phyloP scores from a whole-genome alignment of 2,888 invertebrate genomes.

The Apantesis nais region DNA sequence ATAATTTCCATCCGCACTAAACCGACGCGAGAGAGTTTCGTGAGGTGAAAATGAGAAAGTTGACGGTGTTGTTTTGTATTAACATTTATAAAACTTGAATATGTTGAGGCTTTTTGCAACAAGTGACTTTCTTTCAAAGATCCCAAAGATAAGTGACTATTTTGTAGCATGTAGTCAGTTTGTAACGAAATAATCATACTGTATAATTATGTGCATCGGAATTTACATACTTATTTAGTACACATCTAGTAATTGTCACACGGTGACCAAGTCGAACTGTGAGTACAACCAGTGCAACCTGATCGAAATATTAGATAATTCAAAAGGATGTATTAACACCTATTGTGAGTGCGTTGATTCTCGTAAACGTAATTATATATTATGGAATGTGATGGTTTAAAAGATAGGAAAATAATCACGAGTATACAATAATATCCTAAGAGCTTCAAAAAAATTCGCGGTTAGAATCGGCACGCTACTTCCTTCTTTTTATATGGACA shows the following conservation, averaged over 20 bases:
- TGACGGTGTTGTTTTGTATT: conserved; percentile 58
- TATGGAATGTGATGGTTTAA: background rate
- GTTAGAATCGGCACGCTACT: conserved; percentile 70
- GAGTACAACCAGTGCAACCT: background rate
- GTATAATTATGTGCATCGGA: background rate
- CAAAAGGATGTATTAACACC: background rate
- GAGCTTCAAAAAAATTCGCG: conserved; percentile 60
- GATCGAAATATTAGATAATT: background rate
- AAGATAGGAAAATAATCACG: conserved; percentile 6
- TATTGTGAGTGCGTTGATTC: background rate
- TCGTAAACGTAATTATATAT: background rate
- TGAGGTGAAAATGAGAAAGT: conserved; percentile 65
- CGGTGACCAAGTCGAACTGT: background rate
- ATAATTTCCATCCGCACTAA: conserved; percentile 63
- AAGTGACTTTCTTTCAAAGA: conserved; percentile 60
- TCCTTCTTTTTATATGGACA: conserved; percentile 82
- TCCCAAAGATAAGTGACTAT: conserved; percentile 42
- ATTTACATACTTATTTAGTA: too few species aligned
- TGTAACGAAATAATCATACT: conserved; percentile 22
- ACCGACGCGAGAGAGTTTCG: conserved; percentile 59
- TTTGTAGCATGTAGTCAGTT: conserved; percentile 24
- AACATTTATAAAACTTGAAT: conserved; percentile 61
- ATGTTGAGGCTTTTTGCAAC: conserved; percentile 56
- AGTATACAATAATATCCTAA: conserved; percentile 49
- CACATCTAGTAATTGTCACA: background rate